Evolutionary conservation across 2,888 invertebrate species (phyloP).

Genomic region (Ichneumoninae sp.): DNA sequence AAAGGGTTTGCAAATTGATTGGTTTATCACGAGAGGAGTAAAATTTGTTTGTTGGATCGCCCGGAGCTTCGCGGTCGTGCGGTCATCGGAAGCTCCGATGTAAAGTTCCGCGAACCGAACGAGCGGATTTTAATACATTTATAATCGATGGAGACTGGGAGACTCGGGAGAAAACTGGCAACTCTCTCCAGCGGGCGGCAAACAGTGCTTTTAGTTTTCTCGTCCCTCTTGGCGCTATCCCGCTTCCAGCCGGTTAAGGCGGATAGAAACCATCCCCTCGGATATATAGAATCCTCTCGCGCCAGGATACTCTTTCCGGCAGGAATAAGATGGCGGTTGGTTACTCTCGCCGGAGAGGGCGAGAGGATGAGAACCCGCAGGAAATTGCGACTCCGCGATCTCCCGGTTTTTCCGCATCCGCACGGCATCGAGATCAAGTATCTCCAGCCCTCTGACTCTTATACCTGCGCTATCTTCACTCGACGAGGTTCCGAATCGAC

Average conservation of each 20-base stretch:
- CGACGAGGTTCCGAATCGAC: neutral
- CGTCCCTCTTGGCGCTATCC: slow-evolving; percentile 17
- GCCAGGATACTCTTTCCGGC: slow-evolving; percentile 56
- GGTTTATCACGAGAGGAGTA: neutral
- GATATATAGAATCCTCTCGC: slow-evolving; percentile 35
- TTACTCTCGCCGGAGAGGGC: slow-evolving; percentile 29
- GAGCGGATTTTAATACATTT: slow-evolving; percentile 37
- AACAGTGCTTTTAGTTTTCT: slow-evolving; percentile 33
- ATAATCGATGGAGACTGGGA: slow-evolving; percentile 11
- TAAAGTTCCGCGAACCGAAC: neutral
- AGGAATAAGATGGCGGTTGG: slow-evolving; percentile 60
- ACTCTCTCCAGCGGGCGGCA: slow-evolving; percentile 7
- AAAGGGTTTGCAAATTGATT: neutral
- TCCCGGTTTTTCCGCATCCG: slow-evolving; percentile 54
- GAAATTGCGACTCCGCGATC: slow-evolving; percentile 62
- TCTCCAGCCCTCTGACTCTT: slow-evolving; percentile 9
- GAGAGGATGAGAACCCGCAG: slow-evolving; percentile 33
- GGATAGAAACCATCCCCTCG: slow-evolving; percentile 35
- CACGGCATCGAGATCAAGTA: slow-evolving; percentile 26
- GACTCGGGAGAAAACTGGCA: neutral
- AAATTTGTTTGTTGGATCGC: slow-evolving; percentile 8
- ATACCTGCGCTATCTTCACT: neutral
- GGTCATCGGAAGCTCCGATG: neutral
- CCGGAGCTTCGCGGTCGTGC: slow-evolving; percentile 2
- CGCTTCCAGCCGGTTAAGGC: slow-evolving; percentile 24